phyloP scores from a whole-genome alignment of 2,888 invertebrate species.

The Papilio demoleus region DNA sequence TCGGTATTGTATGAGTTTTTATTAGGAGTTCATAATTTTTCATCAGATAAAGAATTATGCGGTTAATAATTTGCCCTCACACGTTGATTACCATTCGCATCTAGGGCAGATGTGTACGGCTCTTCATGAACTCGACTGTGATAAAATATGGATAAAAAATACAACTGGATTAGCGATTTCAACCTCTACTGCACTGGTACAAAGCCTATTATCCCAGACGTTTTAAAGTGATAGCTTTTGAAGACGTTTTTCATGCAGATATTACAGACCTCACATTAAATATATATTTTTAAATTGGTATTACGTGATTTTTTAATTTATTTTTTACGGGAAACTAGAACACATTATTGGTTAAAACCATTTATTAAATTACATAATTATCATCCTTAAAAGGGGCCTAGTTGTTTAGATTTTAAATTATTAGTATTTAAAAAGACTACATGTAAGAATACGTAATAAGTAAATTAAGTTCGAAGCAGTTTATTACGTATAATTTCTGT shows the following conservation, averaged over 20 bases:
- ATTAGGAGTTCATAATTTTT: conserved; percentile 25
- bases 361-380: background rate
- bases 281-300: background rate
- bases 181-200: background rate
- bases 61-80: conserved; percentile 32
- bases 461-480: background rate
- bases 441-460: conserved; percentile 15
- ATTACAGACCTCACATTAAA: background rate
- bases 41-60: conserved; percentile 31
- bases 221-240: background rate
- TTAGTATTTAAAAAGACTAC: background rate
- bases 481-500: conserved; percentile 44
- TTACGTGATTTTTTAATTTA: background rate
- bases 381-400: background rate
- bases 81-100: conserved; percentile 28
- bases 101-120: conserved; percentile 28
- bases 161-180: background rate
- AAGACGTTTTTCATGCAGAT: background rate
- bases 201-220: background rate
- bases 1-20: conserved; percentile 14
- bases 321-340: background rate
- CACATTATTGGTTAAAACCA: background rate
- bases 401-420: background rate
- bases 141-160: conserved; percentile 20
- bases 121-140: conserved; percentile 9